Percentiles rank a stretch among this genome's conserved stretches.
Evolutionary conservation across 2,888 invertebrate species (phyloP).

Genomic region (Blastobasis adustella): DNA sequence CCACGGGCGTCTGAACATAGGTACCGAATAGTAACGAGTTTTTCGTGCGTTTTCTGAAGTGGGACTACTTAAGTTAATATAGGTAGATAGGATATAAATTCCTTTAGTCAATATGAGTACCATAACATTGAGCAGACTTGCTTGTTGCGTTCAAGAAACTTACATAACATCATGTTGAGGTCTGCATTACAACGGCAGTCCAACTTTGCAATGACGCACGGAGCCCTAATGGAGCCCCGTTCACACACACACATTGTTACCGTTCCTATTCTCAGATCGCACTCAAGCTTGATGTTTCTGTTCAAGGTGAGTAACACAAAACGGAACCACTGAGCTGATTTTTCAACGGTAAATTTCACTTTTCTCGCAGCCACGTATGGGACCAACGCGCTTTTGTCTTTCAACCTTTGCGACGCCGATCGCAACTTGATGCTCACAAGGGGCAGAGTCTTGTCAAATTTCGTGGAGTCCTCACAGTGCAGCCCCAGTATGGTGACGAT

Average conservation of each 20-base stretch:
- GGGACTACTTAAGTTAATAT: too few relatives aligned
- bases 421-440: constrained; percentile 22
- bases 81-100: too few relatives aligned
- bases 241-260: constrained; percentile 16
- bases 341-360: constrained; percentile 26
- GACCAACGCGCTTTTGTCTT: constrained; percentile 26
- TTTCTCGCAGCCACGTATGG: constrained; percentile 27
- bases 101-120: too few relatives aligned
- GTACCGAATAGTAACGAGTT: too few relatives aligned
- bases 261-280: constrained; percentile 36
- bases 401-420: constrained; percentile 17
- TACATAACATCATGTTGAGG: too few relatives aligned
- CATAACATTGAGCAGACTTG: too few relatives aligned
- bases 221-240: too few relatives aligned
- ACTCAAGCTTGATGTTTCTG: constrained; percentile 30
- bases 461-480: constrained; percentile 43
- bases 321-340: constrained; percentile 32
- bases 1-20: too few relatives aligned
- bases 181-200: too few relatives aligned
- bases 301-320: constrained; percentile 27
- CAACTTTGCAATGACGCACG: too few relatives aligned
- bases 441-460: constrained; percentile 19
- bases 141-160: too few relatives aligned
- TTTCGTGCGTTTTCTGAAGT: too few relatives aligned
- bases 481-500: constrained; percentile 55